These are phyloP conservation scores for Zophobas morio DNA, from an alignment of 1,140 invertebrate genomes.

Conservation along the genomic window DNA sequence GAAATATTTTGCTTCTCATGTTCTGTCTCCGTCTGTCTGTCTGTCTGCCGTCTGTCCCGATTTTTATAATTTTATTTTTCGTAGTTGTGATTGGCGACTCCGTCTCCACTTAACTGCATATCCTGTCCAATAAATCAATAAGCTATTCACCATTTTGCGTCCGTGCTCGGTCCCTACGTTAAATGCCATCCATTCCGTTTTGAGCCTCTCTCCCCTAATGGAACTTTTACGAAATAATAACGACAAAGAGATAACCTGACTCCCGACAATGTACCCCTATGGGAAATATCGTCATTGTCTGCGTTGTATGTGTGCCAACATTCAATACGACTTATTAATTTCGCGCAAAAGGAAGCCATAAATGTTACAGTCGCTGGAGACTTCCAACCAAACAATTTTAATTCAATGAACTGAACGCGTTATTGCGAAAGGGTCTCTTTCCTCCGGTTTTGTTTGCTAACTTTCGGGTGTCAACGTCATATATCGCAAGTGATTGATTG, in stretches of 20 bases:
- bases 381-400: constrained; percentile 26
- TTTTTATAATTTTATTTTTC: neutral
- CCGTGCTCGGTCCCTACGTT: too few relatives aligned
- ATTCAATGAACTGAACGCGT: constrained; percentile 11
- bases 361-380: constrained; percentile 17
- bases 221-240: neutral
- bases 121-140: too few relatives aligned
- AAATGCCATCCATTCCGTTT: too few relatives aligned
- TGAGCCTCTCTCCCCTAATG: too few relatives aligned
- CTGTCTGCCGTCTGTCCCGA: neutral
- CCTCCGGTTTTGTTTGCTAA: constrained; percentile 35
- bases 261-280: constrained; percentile 1
- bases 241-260: constrained; percentile 17
- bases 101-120: too few relatives aligned
- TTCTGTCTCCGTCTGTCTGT: too few relatives aligned
- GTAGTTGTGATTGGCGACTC: too few relatives aligned
- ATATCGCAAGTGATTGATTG: constrained; percentile 37
- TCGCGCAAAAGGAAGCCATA: constrained; percentile 25
- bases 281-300: constrained; percentile 28
- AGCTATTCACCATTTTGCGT: too few relatives aligned
- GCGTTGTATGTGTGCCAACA: constrained; percentile 12
- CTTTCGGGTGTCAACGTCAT: constrained; percentile 38
- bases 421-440: constrained; percentile 23
- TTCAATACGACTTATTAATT: constrained; percentile 40
- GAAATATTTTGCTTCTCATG: too few relatives aligned